A percentile compares a stretch with the other conserved stretches of the same genome.
Conservation (phyloP, 23 tunicate genomes). For the Trididemnum miniatum region DNA sequence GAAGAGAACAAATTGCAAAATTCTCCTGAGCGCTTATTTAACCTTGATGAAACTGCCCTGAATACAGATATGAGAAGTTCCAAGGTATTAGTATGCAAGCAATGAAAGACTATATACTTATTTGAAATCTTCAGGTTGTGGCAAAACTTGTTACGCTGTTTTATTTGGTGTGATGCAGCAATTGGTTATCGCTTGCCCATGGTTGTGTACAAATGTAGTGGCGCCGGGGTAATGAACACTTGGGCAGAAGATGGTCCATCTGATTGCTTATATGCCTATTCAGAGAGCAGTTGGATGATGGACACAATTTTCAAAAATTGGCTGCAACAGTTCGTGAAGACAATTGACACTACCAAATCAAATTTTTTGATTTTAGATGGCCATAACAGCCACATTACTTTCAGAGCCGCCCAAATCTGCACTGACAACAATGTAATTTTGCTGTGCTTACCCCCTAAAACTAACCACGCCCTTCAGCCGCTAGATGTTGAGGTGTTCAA, state of each 20-base stretch:
- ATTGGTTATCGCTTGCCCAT: background rate
- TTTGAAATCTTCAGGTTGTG: background rate
- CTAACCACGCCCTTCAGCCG: constrained; percentile 9
- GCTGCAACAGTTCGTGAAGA: background rate
- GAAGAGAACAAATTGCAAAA: background rate
- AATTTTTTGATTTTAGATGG: background rate
- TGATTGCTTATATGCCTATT: background rate
- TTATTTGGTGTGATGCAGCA: background rate
- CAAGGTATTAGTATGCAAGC: background rate
- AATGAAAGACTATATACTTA: background rate
- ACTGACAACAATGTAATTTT: background rate
- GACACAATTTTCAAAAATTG: background rate
- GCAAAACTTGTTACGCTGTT: background rate
- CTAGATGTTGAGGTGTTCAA: background rate
- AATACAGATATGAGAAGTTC: background rate
- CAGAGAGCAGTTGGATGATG: background rate
- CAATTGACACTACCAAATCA: background rate
- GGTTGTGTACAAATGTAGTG: background rate
- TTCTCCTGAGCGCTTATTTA: background rate
- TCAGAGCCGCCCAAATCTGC: background rate
- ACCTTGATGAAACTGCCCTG: background rate
- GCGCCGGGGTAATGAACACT: background rate
- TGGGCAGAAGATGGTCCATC: background rate
- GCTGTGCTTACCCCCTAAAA: background rate
- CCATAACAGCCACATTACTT: background rate